Conservation (phyloP, 1,140 invertebrate species). For the Drosophila pachea region DNA sequence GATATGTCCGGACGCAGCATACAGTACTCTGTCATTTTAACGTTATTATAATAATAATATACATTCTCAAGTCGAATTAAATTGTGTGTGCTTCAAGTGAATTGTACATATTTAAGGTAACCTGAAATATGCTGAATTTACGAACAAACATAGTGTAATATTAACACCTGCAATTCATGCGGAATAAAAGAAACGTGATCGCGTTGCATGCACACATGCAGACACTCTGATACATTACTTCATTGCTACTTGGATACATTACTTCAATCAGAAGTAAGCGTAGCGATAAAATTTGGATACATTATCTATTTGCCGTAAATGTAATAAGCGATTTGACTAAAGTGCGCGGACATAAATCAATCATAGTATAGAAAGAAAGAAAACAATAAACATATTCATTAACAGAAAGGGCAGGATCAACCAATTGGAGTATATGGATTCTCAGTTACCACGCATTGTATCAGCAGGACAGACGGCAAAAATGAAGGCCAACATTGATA, state of each 20-base stretch:
- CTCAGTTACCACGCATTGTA: conserved; percentile 3
- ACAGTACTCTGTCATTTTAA: background rate
- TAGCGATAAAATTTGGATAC: conserved; percentile 20
- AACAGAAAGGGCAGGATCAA: no score
- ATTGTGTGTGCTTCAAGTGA: conserved; percentile 1
- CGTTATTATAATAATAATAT: conserved; percentile 11
- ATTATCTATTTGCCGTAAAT: conserved; percentile 31
- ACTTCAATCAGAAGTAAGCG: conserved; percentile 1
- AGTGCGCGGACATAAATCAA: conserved; percentile 7
- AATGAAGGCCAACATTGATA: conserved; percentile 82
- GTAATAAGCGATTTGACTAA: conserved; percentile 27
- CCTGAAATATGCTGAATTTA: conserved; percentile 23
- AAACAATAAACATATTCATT: no score
- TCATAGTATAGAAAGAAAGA: background rate
- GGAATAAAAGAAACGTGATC: conserved; percentile 59
- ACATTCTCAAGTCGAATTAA: background rate
- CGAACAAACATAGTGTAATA: conserved; percentile 5
- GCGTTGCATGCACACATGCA: conserved; percentile 12
- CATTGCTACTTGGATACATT: background rate
- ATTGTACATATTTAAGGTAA: conserved; percentile 2
- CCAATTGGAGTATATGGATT: conserved; percentile 16
- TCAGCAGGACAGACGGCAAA: conserved; percentile 16
- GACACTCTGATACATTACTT: background rate
- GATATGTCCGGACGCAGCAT: conserved; percentile 10
- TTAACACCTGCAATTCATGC: conserved; percentile 27